Conservation (phyloP, 2,888 invertebrate genomes). For the Nemurella pictetii region DNA sequence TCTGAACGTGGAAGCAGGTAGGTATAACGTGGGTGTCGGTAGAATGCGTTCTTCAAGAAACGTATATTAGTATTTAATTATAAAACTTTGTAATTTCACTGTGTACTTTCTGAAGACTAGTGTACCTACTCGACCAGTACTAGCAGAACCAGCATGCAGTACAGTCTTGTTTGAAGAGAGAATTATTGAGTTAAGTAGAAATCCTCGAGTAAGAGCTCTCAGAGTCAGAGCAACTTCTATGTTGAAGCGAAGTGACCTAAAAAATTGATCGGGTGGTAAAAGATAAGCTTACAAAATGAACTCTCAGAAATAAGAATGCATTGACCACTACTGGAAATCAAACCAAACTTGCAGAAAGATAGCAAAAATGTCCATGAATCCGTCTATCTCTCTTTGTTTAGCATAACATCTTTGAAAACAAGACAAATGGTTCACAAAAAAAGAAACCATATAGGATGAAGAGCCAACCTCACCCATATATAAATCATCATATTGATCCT, state of each 20-base stretch:
- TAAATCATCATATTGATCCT: constrained; percentile 30
- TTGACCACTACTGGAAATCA: not conserved
- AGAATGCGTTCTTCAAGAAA: not conserved
- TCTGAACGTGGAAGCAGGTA: not conserved
- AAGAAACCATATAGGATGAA: constrained; percentile 18
- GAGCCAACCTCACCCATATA: not conserved
- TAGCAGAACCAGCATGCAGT: not conserved
- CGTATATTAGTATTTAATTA: not conserved
- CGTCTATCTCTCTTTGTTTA: constrained; percentile 1
- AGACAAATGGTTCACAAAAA: constrained; percentile 24
- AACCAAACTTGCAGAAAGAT: not conserved
- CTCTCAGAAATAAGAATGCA: no score
- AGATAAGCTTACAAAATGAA: not conserved
- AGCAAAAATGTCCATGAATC: not conserved
- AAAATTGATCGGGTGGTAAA: not conserved
- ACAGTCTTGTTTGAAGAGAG: not conserved
- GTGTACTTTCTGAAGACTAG: not conserved
- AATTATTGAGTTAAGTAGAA: not conserved
- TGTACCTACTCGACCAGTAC: not conserved
- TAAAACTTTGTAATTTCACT: not conserved
- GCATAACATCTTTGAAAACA: constrained; percentile 26
- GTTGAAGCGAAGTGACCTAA: not conserved
- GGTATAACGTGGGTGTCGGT: not conserved
- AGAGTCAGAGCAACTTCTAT: not conserved
- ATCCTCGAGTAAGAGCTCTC: not conserved